A percentile compares a stretch with the other conserved stretches of the same genome.
phyloP scores from a whole-genome alignment of 2,888 invertebrate genomes.

The Saturnia japonica region DNA sequence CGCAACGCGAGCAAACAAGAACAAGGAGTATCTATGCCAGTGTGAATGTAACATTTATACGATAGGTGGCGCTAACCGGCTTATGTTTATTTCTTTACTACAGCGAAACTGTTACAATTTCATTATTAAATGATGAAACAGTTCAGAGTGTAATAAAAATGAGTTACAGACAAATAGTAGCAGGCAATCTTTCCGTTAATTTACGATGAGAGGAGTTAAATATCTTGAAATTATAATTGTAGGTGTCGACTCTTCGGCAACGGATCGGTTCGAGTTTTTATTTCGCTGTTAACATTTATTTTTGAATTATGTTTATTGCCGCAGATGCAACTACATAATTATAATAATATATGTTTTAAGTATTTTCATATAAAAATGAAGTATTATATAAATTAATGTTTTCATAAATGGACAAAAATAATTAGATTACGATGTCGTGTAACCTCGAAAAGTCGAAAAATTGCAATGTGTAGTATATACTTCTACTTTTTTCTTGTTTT shows the following conservation, averaged over 20 bases:
- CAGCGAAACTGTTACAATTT: no score
- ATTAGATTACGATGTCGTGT: no score
- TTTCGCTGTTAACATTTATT: background rate
- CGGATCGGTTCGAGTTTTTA: conserved; percentile 2
- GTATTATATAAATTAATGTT: background rate
- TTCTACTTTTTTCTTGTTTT: no score
- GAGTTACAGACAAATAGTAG: background rate
- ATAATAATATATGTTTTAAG: background rate
- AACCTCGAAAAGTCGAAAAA: no score
- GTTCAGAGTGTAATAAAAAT: background rate
- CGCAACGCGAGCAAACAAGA: no score
- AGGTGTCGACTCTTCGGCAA: conserved; percentile 45
- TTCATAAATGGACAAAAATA: no score
- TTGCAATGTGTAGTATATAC: no score
- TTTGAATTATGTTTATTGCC: conserved; percentile 1
- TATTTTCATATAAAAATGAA: background rate
- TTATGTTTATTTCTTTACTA: no score
- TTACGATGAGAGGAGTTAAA: conserved; percentile 55
- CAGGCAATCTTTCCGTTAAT: conserved; percentile 34
- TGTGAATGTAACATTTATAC: no score
- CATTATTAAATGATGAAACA: background rate
- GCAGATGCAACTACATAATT: background rate
- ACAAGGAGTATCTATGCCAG: no score
- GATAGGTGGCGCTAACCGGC: no score
- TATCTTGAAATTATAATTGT: conserved; percentile 66